A percentile compares a stretch with the other conserved stretches of the same genome.
Conservation (phyloP, 2,113 vertebrate species). For the Takifugu bimaculatus region DNA sequence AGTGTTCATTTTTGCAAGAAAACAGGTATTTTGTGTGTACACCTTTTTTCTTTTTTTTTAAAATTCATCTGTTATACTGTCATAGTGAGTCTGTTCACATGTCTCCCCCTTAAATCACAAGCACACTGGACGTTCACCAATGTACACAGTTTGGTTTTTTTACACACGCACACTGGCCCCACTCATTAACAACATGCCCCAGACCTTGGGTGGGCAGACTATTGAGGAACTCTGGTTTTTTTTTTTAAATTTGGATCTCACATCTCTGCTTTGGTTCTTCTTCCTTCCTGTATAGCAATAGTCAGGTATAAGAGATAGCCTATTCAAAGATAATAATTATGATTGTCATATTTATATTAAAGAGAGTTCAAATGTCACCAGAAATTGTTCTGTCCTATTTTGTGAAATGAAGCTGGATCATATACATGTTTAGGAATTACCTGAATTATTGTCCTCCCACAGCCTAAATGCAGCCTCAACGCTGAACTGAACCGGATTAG, state of each 20-base stretch:
- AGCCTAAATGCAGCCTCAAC: conserved; percentile 24
- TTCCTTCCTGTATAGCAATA: conserved; percentile 41
- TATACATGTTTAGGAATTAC: conserved; percentile 18
- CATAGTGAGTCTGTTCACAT: conserved; percentile 30
- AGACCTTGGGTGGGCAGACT: conserved; percentile 26
- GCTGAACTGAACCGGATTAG: conserved; percentile 43
- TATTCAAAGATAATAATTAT: conserved; percentile 55
- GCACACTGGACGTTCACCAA: conserved; percentile 13
- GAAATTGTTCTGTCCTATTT: conserved; percentile 56
- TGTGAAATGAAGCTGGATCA: conserved; percentile 49
- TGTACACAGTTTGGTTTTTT: conserved; percentile 7
- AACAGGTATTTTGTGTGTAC: conserved; percentile 29
- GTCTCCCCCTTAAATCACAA: conserved; percentile 24
- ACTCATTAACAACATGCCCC: conserved; percentile 26
- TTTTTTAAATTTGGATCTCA: conserved; percentile 18
- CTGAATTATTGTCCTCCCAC: conserved; percentile 41
- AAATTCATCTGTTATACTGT: conserved; percentile 40
- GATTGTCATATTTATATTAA: conserved; percentile 67
- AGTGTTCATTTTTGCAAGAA: conserved; percentile 64
- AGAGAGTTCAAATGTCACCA: conserved; percentile 27
- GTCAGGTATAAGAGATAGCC: conserved; percentile 48
- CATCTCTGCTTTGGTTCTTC: conserved; percentile 19
- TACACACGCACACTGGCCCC: conserved; percentile 22
- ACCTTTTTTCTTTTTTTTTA: conserved; percentile 49
- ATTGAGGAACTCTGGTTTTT: not conserved